Base-by-base conservation (phyloP, 2,888 invertebrate genomes). In the Limnephilus rhombicus region DNA sequence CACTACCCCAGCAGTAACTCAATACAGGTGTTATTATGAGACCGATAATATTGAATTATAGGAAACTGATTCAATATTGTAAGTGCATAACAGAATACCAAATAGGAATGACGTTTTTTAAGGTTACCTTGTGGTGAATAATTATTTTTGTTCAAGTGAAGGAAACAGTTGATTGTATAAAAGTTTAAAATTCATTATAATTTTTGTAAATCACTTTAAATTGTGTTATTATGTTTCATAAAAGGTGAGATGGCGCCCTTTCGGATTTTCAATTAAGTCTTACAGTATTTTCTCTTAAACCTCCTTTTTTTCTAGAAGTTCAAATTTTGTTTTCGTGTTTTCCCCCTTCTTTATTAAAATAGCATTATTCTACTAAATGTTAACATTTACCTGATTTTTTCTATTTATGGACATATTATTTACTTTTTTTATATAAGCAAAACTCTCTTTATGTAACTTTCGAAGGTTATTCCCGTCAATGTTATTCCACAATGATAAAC, bases 21-120 rank as follows among this genome's bases (percentile, higher is more conserved):
- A 82, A 82, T 82, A 82, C 34, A 31, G 29, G 1, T 15, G 82
- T 82, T 82, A 82, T 82, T 82, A 82, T 82, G 82, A 82, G 34
- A 82, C 34, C 9, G 68, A n/a, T 9, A 68, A 68, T 68, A 68
- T 68, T 68, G 68, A 68, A 68, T 68, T 68, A 68, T 68, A 68
- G 68, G 68, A 68, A 68, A 68, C 68, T 9, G 68, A 68, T 24
- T 68, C n/a, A n/a, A n/a, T 68, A 68, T 68, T 68, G 68, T n/a
- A 68, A 68, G 68, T 68, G 68, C 9, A 68, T n/a, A 68, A 68
- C 68, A n/a, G 68, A 68, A 68, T 68, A 68, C 68, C 68, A n/a
- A 68, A 68, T 68, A 68, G 24, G n/a, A 24, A 0, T 68, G 68
- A 68, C 68, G 68, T 24, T 68, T 68, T 68, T 9, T 9, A 24